Evolutionary conservation across 2,888 invertebrate genomes (phyloP).

Genomic region (Baronia brevicornis): DNA sequence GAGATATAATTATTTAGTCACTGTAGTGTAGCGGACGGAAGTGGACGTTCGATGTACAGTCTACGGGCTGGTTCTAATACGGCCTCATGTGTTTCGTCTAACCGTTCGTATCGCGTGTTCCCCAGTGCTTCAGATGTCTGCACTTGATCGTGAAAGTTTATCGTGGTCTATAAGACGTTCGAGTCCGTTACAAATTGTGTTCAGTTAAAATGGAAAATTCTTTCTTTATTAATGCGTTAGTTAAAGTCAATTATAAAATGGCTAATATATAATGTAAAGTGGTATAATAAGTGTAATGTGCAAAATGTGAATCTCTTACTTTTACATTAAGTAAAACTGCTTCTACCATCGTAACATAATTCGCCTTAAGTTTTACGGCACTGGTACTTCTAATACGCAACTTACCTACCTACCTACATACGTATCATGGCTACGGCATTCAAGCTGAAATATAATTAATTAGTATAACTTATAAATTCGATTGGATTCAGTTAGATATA

Average conservation of each 20-base stretch:
- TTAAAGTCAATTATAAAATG: no score
- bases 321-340: no score
- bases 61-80: constrained; percentile 28
- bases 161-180: constrained; percentile 62
- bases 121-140: constrained; percentile 46
- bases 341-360: constrained; percentile 47
- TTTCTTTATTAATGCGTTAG: no score
- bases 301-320: no score
- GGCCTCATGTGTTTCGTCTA: constrained; percentile 36
- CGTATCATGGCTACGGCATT: constrained; percentile 7
- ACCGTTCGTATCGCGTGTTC: constrained; percentile 48
- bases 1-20: constrained; percentile 40
- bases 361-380: constrained; percentile 28
- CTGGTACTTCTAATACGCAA: constrained; percentile 34
- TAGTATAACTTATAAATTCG: constrained; percentile 8
- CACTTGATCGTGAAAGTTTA: constrained; percentile 72
- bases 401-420: constrained; percentile 29
- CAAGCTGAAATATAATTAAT: constrained; percentile 11
- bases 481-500: no score
- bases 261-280: no score
- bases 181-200: constrained; percentile 64
- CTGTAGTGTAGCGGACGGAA: constrained; percentile 51
- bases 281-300: no score
- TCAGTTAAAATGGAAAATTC: no score
- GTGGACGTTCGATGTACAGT: constrained; percentile 44